A percentile compares a stretch with the other conserved stretches of the same genome.
Evolutionary conservation across 1,140 invertebrate species (phyloP).

Genomic region (Drosophila nigrodunni): DNA sequence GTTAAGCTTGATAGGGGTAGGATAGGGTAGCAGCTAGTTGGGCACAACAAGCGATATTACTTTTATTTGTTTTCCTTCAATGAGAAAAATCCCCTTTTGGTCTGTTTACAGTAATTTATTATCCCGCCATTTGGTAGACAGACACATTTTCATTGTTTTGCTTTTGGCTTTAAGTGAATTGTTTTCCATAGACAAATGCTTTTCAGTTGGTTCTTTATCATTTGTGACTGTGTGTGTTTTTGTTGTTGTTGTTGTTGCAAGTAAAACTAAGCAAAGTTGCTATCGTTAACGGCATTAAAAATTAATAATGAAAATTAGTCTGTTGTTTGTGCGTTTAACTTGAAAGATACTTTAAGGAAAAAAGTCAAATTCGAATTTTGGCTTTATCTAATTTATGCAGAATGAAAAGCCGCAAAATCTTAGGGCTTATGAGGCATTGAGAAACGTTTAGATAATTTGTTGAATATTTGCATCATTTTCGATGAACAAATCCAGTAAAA

Average conservation of each 20-base stretch:
- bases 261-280: neutral
- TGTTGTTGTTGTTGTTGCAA: neutral
- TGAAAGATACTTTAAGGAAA: neutral
- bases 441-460: slow-evolving; percentile 25
- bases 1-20: neutral
- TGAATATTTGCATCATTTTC: slow-evolving; percentile 60
- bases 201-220: too few relatives aligned
- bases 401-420: slow-evolving; percentile 20
- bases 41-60: neutral
- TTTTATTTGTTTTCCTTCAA: neutral
- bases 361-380: neutral
- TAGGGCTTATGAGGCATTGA: neutral
- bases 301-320: neutral
- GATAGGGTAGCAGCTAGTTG: neutral
- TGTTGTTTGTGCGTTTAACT: neutral
- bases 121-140: slow-evolving; percentile 5
- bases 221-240: too few relatives aligned
- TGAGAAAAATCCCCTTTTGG: neutral
- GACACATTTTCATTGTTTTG: slow-evolving; percentile 1
- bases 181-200: slow-evolving; percentile 4
- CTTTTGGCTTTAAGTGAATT: slow-evolving; percentile 11
- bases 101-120: slow-evolving; percentile 20
- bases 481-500: slow-evolving; percentile 32
- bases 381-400: slow-evolving; percentile 37
- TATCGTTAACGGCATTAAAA: neutral